Evolutionary conservation across 2,888 invertebrate genomes (phyloP).

Genomic region (Meloe dianella): DNA sequence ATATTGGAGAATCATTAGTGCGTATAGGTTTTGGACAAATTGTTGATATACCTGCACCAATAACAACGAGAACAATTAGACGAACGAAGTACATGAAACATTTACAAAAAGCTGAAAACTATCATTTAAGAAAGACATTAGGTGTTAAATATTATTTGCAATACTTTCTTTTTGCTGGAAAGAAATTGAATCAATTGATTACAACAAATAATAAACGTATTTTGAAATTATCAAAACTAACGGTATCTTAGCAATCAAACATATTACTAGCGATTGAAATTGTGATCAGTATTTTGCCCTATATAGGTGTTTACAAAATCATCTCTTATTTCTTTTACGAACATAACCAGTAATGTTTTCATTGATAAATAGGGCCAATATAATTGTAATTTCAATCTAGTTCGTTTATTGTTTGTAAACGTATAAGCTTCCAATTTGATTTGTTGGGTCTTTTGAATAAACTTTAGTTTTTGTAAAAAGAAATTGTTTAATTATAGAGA

Average conservation of each 20-base stretch:
- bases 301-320: constrained; percentile 48
- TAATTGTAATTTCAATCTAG: neutral
- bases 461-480: neutral
- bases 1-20: constrained; percentile 63
- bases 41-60: constrained; percentile 60
- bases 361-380: neutral
- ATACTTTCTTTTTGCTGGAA: constrained; percentile 43
- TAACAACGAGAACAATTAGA: constrained; percentile 52
- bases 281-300: constrained; percentile 43
- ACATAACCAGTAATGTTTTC: constrained; percentile 1
- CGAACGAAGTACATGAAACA: constrained; percentile 57
- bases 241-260: constrained; percentile 46
- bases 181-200: constrained; percentile 32
- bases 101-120: constrained; percentile 59
- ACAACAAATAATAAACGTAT: constrained; percentile 27
- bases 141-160: constrained; percentile 62
- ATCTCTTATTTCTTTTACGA: constrained; percentile 46
- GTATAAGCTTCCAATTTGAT: neutral
- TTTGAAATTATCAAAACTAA: constrained; percentile 28
- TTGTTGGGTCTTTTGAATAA: neutral
- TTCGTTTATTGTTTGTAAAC: neutral
- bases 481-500: too few species aligned
- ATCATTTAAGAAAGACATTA: constrained; percentile 59
- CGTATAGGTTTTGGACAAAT: constrained; percentile 74
- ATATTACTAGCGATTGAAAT: constrained; percentile 45